Evolutionary conservation across 2,797 vertebrate genomes (phyloP).

Genomic region (Hafferia zeledoni): DNA sequence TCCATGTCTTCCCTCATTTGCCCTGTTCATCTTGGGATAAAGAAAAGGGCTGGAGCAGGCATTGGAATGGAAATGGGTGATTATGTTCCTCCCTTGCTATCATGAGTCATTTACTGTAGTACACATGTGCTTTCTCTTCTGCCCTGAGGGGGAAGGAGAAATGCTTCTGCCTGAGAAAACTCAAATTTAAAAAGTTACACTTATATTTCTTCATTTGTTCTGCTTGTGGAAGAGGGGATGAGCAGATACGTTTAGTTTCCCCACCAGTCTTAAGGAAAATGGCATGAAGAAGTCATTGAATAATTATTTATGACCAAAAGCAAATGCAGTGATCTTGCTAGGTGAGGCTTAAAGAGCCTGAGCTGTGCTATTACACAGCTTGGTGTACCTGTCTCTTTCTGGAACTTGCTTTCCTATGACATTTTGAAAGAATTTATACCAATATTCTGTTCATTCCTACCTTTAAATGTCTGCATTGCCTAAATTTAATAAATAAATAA

Average conservation of each 20-base stretch:
- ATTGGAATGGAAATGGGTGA: not conserved
- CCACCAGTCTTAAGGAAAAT: slow-evolving; percentile 11
- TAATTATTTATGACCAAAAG: slow-evolving; percentile 9
- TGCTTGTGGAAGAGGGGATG: not conserved
- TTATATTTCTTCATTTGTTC: slow-evolving; percentile 18
- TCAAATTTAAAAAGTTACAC: not conserved
- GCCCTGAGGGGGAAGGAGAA: not conserved
- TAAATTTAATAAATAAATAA: not conserved
- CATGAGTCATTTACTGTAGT: not conserved
- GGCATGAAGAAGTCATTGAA: not conserved
- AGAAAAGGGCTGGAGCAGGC: not conserved
- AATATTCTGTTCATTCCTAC: not conserved
- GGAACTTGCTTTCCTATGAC: not conserved
- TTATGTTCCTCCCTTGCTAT: not conserved
- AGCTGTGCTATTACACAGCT: not conserved
- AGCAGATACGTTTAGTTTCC: not conserved
- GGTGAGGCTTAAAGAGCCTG: not conserved
- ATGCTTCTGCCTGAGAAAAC: not conserved
- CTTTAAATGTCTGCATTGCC: not conserved
- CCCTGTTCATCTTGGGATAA: not conserved
- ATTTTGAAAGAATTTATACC: not conserved
- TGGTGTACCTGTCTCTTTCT: not conserved
- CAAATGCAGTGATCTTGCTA: not conserved
- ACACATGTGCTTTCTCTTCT: not conserved
- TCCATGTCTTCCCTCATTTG: not conserved